Base-by-base conservation (phyloP, 2,888 invertebrate genomes). In the Xylota segnis region DNA sequence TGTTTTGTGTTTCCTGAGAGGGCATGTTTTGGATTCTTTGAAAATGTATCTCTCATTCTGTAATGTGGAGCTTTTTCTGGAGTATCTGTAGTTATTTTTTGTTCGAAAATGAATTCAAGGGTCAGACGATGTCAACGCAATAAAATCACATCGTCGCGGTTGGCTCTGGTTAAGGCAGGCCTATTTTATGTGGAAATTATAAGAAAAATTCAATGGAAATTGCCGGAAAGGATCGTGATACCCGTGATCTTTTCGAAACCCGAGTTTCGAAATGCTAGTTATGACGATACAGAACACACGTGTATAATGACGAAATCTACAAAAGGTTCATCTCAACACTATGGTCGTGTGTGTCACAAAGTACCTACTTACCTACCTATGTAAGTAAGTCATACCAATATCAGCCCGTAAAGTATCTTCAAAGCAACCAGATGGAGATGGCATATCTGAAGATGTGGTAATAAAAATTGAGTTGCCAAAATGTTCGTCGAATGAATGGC, bases 1-100 rank as follows among this genome's bases (percentile, higher is more conserved):
- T 78, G 54, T 78, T 83, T 63, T 83, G 12, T 34, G 52, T 68
- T 68, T 72, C 56, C 58, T 74, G 63, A n/a, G 74, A 66, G 59
- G 68, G 72, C 83, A 68, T 78, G 78, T 83, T 68, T 74, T 70
- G 54, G 65, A 74, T 78, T 83, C 83, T 74, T 72, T 74, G 74
- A 83, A 81, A 83, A 74, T 78, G 78, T 66, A 78, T 58, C 40
- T 40, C 45, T 40, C 52, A n/a, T 12, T 63, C 23, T 23, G 78
- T 63, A 56, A 43, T 32, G 68, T 37, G 45, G 27, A 34, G 75
- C 75, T 43, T 65, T 58, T 72, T 72, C 45, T 52, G 47, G 47
- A 61, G 68, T 56, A 54, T 81, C 43, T 68, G 37, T 50, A 14
- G 68, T 40, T 5, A 16, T 54, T 45, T 37, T 37, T 12, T 37